These are phyloP conservation scores for Physella acuta DNA, from an alignment of 1,140 invertebrate species.

Conservation along the genomic window DNA sequence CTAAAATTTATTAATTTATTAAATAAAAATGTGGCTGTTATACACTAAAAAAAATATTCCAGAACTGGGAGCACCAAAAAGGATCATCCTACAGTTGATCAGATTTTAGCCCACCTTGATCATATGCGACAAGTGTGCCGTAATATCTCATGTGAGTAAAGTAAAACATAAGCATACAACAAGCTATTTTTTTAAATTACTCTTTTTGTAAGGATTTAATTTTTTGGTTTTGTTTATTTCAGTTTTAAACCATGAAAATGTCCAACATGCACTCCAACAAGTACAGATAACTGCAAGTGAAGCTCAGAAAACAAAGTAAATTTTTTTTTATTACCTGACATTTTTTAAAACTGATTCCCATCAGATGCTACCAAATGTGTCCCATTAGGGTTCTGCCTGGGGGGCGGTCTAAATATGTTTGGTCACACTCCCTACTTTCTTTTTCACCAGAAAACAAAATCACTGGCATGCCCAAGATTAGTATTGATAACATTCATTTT, in stretches of 20 bases:
- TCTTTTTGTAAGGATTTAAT: too few species aligned
- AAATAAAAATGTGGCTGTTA: not conserved
- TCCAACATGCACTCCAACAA: constrained; percentile 80
- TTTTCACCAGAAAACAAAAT: too few species aligned
- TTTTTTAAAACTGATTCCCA: too few species aligned
- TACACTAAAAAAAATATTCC: too few species aligned
- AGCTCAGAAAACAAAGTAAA: constrained; percentile 76
- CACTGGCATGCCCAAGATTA: too few species aligned
- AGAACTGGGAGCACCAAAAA: constrained; percentile 43
- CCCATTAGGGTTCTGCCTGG: too few species aligned
- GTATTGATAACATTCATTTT: too few species aligned
- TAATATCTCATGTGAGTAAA: constrained; percentile 62
- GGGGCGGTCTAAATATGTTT: too few species aligned
- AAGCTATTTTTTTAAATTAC: too few species aligned
- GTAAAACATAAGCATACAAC: too few species aligned
- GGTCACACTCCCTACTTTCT: too few species aligned
- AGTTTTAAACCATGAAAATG: constrained; percentile 70
- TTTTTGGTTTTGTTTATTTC: constrained; percentile 32
- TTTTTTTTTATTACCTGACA: not conserved
- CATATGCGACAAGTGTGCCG: constrained; percentile 75
- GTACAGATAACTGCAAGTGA: constrained; percentile 72
- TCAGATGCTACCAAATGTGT: too few species aligned
- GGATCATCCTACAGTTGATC: constrained; percentile 70
- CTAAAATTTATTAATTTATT: not conserved
- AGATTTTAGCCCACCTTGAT: constrained; percentile 89